Base-by-base conservation (phyloP, 2,888 invertebrate species). In the Eugnorisma glareosa region DNA sequence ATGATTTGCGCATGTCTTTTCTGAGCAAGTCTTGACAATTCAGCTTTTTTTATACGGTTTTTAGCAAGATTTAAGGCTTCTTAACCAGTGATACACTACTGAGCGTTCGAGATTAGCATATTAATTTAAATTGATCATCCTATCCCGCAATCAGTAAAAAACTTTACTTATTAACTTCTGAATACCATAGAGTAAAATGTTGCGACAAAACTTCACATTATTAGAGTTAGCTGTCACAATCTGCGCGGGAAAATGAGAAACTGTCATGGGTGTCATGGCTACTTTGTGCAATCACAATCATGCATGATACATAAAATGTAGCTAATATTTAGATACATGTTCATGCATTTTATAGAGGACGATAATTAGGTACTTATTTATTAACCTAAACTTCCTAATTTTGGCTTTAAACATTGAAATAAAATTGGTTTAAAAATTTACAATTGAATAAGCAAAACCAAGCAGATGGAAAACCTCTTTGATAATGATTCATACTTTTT, bases 201-300 rank as follows among this genome's bases (percentile, higher is more conserved):
- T 68, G 77, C 85, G 68, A 85, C 73, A 71, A 63, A 71, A 71
- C 85, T 85, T 75, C 81, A 78, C 80, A 82, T 74, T 68, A 83
- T 68, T 81, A 74, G 64, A 69, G 40, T 85, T 43, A 37, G 63
- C 74, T 85, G 83, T 85, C 83, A 85, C 83, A 84, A 85, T 85
- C 68, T 81, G 79, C 83, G 83, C 83, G 83, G 83, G 86, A 85
- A 83, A 85, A 85, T 85, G 69, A 85, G 74, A 84, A 78, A 84
- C 86, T 78, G 82, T 83, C 86, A 83, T 85, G 73, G 82, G 37
- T 82, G 82, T 85, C 66, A 78, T 67, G 74, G 83, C 28, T 74
- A 37, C 28, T 73, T 18, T 68, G 61, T 61, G 84, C 64, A 83
- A 81, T 66, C 64, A 45, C 31, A 79, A 68, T 71, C 28, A 43